Conservation (phyloP, 2,113 vertebrate genomes). For the Barnardius zonarius region DNA sequence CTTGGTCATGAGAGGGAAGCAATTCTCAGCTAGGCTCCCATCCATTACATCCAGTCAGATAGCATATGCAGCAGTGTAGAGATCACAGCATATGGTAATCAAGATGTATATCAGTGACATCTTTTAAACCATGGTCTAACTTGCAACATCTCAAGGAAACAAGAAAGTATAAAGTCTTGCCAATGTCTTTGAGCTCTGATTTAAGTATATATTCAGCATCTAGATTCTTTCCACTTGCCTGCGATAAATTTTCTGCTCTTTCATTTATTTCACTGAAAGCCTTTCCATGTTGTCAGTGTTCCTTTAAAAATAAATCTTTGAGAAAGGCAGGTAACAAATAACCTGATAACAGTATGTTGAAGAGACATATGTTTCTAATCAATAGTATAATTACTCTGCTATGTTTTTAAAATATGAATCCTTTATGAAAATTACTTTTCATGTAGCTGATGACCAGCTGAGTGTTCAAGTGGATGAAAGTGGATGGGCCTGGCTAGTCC, state of each 20-base stretch:
- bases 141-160: neutral
- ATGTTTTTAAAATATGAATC: neutral
- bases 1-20: neutral
- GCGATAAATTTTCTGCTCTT: neutral
- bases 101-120: neutral
- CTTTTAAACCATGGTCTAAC: neutral
- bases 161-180: neutral
- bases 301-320: neutral
- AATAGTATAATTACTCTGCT: neutral
- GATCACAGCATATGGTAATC: neutral
- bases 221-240: neutral
- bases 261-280: neutral
- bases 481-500: constrained; percentile 95
- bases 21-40: neutral
- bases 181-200: neutral
- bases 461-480: constrained; percentile 85
- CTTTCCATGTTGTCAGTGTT: neutral
- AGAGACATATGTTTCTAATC: neutral
- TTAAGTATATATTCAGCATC: neutral
- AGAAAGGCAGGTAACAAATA: neutral
- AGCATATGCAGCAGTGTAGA: neutral
- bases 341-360: neutral
- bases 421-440: neutral
- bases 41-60: neutral
- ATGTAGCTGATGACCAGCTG: constrained; percentile 82